Conservation (phyloP, 1,140 invertebrate species). For the Microplitis demolitor region DNA sequence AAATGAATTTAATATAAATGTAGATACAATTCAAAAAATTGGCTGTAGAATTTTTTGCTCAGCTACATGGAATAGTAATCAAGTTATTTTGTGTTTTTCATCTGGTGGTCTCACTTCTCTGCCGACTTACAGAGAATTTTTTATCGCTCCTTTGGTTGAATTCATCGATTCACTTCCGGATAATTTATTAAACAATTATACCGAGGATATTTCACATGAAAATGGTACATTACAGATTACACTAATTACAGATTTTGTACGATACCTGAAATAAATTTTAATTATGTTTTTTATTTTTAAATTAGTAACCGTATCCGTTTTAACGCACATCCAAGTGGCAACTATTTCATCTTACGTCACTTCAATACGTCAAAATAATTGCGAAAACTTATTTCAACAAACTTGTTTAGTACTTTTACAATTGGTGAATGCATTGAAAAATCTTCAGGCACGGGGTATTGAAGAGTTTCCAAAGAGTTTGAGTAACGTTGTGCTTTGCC, state of each 20-base stretch:
- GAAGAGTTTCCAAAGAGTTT: conserved; percentile 75
- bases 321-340: conserved; percentile 70
- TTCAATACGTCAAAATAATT: conserved; percentile 40
- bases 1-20: conserved; percentile 70
- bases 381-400: conserved; percentile 58
- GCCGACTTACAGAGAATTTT: conserved; percentile 60
- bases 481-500: conserved; percentile 68
- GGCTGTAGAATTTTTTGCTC: conserved; percentile 74
- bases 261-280: not conserved
- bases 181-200: conserved; percentile 63
- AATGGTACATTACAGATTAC: conserved; percentile 63
- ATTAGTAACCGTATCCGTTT: conserved; percentile 74
- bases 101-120: conserved; percentile 63
- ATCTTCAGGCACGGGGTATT: conserved; percentile 81
- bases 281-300: conserved; percentile 35
- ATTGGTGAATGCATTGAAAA: conserved; percentile 79
- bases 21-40: conserved; percentile 63
- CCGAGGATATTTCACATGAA: conserved; percentile 61
- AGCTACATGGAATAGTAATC: conserved; percentile 71
- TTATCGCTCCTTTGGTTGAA: conserved; percentile 74
- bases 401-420: conserved; percentile 77
- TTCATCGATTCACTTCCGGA: conserved; percentile 77
- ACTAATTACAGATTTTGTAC: too few relatives aligned
- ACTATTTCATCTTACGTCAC: conserved; percentile 63
- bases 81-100: conserved; percentile 74